Conservation (phyloP, 2,888 invertebrate genomes). For the Schizaphis graminum region DNA sequence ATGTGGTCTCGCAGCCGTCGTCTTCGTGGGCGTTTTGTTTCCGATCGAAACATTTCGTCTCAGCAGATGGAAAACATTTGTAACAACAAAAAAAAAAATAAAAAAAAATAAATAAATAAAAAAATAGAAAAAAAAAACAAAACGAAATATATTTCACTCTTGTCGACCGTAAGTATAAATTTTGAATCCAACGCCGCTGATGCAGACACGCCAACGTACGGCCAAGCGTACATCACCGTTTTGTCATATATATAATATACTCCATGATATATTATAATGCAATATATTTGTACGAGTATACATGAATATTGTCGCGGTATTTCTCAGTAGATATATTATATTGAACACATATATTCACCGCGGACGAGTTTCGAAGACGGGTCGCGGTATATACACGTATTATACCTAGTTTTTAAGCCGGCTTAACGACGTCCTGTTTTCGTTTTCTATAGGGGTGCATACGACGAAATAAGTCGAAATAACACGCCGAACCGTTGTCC, state of each 20-base stretch:
- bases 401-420: background rate
- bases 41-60: background rate
- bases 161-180: background rate
- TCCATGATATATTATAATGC: background rate
- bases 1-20: background rate
- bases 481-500: background rate
- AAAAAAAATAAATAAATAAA: background rate
- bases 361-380: background rate
- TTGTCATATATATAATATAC: background rate
- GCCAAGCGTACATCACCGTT: background rate
- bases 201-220: background rate
- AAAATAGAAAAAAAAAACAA: background rate
- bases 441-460: background rate
- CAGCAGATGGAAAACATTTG: background rate
- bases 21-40: constrained; percentile 1
- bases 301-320: background rate
- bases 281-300: background rate
- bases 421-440: background rate
- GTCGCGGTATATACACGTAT: background rate
- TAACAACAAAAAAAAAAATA: background rate
- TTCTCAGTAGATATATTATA: background rate
- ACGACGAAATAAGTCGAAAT: background rate
- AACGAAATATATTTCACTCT: background rate
- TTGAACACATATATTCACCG: background rate
- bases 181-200: background rate